Evolutionary conservation across 2,113 vertebrate genomes (phyloP), one percentile per base, ranked within the genome.

Genomic region (Amia ocellicauda): DNA sequence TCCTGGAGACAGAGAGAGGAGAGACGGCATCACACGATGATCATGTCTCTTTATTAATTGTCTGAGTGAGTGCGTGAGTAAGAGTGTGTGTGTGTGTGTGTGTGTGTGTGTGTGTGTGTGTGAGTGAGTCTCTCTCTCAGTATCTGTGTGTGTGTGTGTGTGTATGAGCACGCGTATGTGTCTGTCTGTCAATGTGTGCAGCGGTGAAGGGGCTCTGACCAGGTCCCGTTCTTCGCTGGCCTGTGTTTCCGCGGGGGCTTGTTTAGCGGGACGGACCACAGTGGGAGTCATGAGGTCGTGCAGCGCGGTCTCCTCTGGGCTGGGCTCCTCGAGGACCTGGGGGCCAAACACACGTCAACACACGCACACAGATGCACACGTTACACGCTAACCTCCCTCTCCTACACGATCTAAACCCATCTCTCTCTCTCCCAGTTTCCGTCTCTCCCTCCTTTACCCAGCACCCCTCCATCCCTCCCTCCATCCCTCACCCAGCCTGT

Each of bases 401-500:
- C n/a, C n/a, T n/a, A n/a, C n/a, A n/a, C n/a, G n/a, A n/a, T n/a
- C n/a, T n/a, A n/a, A n/a, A n/a, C n/a, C n/a, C n/a, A n/a, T n/a
- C n/a, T 14, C 5, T 41, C 40, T 41, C 40, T 41, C 40, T 14
- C 13, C 13, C 40, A 41, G 5, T 14, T 14, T 14, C 40, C 40
- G 40, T 14, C 40, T 41, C 40, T 41, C 40, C 40, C 13, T 41
- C n/a, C n/a, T n/a, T n/a, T n/a, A n/a, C n/a, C 40, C 5, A 41
- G 5, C 40, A 23, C 3, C 7, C 22, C 53, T 11, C 36, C 5
- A 1, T 8, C 22, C 8, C 11, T 14, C 50, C 41, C 2, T 10
- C 20, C 14, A n/a, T 28, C 27, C 16, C 70, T 68, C 64, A 81
- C 77, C 79, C 79, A 79, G 49, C 77, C 70, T 2, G 79, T 79